Evolutionary conservation across 2,113 vertebrate genomes (phyloP).

Genomic region (Todiramphus saurophagus): DNA sequence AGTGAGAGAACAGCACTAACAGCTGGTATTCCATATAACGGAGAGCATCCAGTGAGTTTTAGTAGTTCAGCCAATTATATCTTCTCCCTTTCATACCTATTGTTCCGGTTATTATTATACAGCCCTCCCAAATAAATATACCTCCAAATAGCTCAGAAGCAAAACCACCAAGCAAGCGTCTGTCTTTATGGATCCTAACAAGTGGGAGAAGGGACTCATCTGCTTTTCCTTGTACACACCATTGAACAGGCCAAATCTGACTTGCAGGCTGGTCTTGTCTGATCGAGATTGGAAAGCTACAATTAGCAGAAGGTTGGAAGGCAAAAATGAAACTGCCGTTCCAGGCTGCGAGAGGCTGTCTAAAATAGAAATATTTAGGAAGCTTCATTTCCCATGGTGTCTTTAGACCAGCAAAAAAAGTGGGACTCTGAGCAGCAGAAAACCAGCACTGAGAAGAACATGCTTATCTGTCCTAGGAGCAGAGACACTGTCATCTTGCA

Average conservation of each 20-base stretch:
- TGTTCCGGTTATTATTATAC: not conserved
- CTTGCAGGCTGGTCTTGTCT: not conserved
- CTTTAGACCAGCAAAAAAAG: not conserved
- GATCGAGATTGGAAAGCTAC: not conserved
- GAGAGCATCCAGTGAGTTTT: not conserved
- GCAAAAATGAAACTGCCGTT: not conserved
- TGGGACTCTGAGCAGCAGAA: not conserved
- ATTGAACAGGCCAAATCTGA: not conserved
- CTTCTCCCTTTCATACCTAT: not conserved
- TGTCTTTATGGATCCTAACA: not conserved
- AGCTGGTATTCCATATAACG: not conserved
- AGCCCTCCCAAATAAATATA: not conserved
- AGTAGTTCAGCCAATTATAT: not conserved
- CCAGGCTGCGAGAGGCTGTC: not conserved
- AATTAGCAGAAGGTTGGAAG: not conserved
- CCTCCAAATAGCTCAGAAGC: not conserved
- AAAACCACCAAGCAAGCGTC: not conserved
- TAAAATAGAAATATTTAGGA: not conserved
- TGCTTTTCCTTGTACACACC: not conserved
- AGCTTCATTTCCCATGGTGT: not conserved
- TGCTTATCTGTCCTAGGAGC: not conserved
- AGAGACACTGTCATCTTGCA: not conserved
- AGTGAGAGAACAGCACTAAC: not conserved
- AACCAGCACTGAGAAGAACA: not conserved
- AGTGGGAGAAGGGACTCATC: not conserved